Evolutionary conservation across 37 sponge, comb jelly and placozoan species (phyloP).

Genomic region (Cliona cf. orientalis): DNA sequence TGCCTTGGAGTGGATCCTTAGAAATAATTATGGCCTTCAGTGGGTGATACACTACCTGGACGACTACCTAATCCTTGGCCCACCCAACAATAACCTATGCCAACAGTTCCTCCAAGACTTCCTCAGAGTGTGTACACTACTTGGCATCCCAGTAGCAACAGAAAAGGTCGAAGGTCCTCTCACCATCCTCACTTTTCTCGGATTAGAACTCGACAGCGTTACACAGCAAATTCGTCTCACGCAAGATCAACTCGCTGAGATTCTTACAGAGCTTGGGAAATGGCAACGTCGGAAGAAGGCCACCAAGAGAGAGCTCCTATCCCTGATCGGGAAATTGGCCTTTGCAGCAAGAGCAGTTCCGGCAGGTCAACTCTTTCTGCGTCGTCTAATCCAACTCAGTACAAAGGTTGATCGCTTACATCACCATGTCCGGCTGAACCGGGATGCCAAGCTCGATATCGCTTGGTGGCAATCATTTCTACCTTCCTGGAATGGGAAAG

Average conservation of each 20-base stretch:
- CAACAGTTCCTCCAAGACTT: neutral
- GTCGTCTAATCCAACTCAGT: conserved; percentile 34
- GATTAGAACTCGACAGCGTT: neutral
- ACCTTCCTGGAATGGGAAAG: conserved; percentile 24
- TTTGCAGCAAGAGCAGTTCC: conserved; percentile 35
- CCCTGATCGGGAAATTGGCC: conserved; percentile 14
- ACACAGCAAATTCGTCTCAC: neutral
- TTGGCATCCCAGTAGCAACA: no score
- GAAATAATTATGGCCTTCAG: neutral
- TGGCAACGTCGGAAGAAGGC: conserved; percentile 10
- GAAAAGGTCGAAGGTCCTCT: neutral
- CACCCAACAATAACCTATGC: neutral
- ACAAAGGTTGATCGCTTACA: conserved; percentile 10
- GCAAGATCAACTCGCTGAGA: neutral
- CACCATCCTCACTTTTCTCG: neutral
- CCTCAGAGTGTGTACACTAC: conserved; percentile 10
- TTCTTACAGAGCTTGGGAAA: neutral
- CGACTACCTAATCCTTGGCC: conserved; percentile 23
- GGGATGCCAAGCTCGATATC: conserved; percentile 13
- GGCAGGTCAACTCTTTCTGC: conserved; percentile 25
- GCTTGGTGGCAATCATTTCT: conserved; percentile 22
- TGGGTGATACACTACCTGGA: conserved; percentile 37
- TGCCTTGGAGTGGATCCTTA: conserved; percentile 43
- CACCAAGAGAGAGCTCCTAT: neutral
- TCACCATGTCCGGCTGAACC: conserved; percentile 22